These are phyloP conservation scores for Aleadryas rufinucha DNA, from an alignment of 2,113 vertebrate genomes.

Conservation along the genomic window DNA sequence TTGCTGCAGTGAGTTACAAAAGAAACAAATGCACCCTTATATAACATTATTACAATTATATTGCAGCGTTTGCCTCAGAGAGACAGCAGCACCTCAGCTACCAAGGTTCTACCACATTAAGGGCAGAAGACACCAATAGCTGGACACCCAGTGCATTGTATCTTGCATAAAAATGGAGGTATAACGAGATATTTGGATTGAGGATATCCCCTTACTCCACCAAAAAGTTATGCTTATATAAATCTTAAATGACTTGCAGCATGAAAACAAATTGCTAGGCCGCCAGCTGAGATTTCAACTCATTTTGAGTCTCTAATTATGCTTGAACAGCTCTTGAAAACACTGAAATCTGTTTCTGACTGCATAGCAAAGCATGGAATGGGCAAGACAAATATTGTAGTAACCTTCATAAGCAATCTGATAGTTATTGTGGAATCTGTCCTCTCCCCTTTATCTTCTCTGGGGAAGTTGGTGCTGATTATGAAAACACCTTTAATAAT, in stretches of 20 bases:
- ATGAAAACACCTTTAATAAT: background rate
- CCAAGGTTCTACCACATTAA: accelerated
- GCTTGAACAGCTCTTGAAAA: slow-evolving; percentile 39
- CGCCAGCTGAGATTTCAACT: slow-evolving; percentile 44
- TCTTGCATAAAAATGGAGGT: background rate
- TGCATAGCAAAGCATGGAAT: slow-evolving; percentile 14
- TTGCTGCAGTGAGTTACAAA: background rate
- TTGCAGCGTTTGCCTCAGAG: background rate
- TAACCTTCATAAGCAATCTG: slow-evolving; percentile 1
- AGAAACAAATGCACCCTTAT: background rate
- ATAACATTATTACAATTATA: background rate
- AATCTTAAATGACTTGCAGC: slow-evolving; percentile 1
- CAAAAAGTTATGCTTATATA: background rate
- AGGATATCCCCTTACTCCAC: background rate
- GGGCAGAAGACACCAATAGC: background rate
- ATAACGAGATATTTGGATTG: background rate
- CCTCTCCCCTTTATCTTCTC: background rate
- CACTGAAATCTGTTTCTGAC: slow-evolving; percentile 26
- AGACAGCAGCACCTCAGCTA: background rate
- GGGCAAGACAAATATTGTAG: slow-evolving; percentile 59
- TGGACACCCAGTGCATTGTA: accelerated
- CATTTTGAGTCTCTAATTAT: slow-evolving; percentile 34
- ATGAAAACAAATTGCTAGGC: slow-evolving; percentile 39
- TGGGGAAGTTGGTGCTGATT: background rate
- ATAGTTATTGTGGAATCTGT: background rate